Evolutionary conservation across 2,888 invertebrate genomes (phyloP).

Genomic region (Eupithecia abbreviata): DNA sequence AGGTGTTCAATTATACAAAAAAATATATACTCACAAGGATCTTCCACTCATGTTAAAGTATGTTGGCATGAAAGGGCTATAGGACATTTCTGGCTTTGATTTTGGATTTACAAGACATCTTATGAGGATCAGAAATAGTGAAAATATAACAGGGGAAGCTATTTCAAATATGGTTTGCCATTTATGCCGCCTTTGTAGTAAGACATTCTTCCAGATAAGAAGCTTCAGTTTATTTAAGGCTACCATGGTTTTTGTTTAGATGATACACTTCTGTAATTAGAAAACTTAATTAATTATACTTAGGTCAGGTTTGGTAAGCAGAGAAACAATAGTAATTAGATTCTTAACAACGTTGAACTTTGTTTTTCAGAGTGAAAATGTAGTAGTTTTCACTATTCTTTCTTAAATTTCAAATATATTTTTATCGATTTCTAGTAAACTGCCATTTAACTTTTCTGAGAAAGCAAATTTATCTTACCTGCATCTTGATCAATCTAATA

Average conservation of each 20-base stretch:
- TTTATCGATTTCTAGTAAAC: constrained; percentile 32
- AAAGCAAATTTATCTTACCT: constrained; percentile 7
- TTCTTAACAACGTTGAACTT: not conserved
- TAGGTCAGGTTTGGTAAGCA: not conserved
- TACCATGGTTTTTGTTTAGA: constrained; percentile 59
- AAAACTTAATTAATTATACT: not conserved
- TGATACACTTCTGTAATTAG: constrained; percentile 41
- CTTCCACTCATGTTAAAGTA: constrained; percentile 72
- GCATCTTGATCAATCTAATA: not conserved
- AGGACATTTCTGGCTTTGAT: constrained; percentile 65
- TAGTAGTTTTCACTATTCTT: constrained; percentile 10
- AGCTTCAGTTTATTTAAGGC: constrained; percentile 86
- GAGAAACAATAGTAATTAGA: not conserved
- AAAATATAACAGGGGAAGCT: constrained; percentile 87
- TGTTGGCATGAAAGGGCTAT: constrained; percentile 71
- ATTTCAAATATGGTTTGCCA: constrained; percentile 89
- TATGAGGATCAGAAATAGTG: constrained; percentile 88
- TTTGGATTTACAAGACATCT: constrained; percentile 87
- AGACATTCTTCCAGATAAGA: constrained; percentile 92
- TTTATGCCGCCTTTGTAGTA: constrained; percentile 89
- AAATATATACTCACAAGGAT: constrained; percentile 64
- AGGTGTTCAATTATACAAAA: not conserved
- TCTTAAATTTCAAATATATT: constrained; percentile 23
- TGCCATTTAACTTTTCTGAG: constrained; percentile 1
- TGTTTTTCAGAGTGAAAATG: not conserved